phyloP scores from a whole-genome alignment of 2,888 invertebrate genomes.

The Rosalia funebris region DNA sequence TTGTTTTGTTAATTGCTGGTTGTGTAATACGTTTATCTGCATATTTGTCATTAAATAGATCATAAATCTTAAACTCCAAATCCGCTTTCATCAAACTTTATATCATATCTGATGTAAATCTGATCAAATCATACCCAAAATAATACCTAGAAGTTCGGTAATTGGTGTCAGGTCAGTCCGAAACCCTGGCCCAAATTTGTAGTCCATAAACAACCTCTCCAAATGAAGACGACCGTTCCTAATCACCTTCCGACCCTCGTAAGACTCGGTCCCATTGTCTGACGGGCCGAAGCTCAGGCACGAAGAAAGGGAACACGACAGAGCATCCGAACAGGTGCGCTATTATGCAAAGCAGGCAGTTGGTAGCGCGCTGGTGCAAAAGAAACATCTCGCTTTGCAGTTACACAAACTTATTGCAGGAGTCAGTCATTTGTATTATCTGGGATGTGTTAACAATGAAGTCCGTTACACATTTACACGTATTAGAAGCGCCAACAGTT shows the following conservation, averaged over 20 bases:
- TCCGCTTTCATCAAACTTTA: no score
- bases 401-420: conserved; percentile 28
- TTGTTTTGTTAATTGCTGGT: no score
- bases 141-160: no score
- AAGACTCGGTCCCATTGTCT: conserved; percentile 9
- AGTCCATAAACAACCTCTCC: no score
- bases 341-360: conserved; percentile 9
- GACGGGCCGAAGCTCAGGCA: neutral
- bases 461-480: conserved; percentile 29
- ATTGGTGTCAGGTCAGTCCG: no score
- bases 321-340: conserved; percentile 3
- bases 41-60: no score
- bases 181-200: no score
- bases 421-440: conserved; percentile 30
- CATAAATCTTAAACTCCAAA: no score
- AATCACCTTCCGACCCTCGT: neutral
- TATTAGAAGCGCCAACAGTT: conserved; percentile 30
- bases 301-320: conserved; percentile 1
- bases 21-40: no score
- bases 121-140: no score
- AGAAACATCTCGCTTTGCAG: conserved; percentile 15
- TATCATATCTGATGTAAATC: no score
- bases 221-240: no score
- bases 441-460: conserved; percentile 29
- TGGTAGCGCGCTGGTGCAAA: conserved; percentile 2